Percentiles rank a stretch among this genome's conserved stretches.
phyloP scores from a whole-genome alignment of 2,113 vertebrate species.

The Saimiri boliviensis region DNA sequence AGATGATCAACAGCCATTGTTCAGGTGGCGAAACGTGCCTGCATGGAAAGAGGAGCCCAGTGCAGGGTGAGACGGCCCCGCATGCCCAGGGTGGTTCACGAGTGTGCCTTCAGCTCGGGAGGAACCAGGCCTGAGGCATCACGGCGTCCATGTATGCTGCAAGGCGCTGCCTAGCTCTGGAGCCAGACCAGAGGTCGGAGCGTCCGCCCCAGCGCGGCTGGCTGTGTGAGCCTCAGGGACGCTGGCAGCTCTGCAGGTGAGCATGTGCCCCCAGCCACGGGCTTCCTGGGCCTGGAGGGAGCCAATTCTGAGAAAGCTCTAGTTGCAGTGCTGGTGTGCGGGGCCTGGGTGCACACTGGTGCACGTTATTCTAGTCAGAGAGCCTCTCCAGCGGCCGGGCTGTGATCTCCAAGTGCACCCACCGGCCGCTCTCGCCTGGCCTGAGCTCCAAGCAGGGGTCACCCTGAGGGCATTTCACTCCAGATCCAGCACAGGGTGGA shows the following conservation, averaged over 20 bases:
- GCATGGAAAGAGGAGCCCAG: background rate
- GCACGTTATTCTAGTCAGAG: background rate
- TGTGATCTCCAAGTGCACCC: background rate
- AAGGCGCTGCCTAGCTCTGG: background rate
- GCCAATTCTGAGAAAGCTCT: background rate
- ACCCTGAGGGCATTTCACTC: background rate
- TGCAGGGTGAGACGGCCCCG: background rate
- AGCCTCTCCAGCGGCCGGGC: background rate
- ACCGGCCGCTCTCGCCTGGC: accelerated
- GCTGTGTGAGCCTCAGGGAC: background rate
- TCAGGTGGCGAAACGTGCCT: background rate
- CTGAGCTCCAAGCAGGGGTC: background rate
- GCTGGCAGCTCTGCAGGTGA: background rate
- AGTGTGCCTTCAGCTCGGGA: background rate
- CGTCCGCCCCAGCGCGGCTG: no score
- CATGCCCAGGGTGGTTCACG: accelerated
- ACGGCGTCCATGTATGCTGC: background rate
- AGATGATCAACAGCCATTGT: background rate
- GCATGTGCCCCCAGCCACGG: background rate
- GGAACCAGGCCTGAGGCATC: background rate
- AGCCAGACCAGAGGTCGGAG: background rate
- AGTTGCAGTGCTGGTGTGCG: background rate
- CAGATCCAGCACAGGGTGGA: background rate
- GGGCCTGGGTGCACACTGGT: background rate
- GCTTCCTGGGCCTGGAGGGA: background rate